Percentiles rank a stretch among this genome's conserved stretches.
Evolutionary conservation across 2,113 vertebrate genomes (phyloP).

Genomic region (Ictalurus punctatus): DNA sequence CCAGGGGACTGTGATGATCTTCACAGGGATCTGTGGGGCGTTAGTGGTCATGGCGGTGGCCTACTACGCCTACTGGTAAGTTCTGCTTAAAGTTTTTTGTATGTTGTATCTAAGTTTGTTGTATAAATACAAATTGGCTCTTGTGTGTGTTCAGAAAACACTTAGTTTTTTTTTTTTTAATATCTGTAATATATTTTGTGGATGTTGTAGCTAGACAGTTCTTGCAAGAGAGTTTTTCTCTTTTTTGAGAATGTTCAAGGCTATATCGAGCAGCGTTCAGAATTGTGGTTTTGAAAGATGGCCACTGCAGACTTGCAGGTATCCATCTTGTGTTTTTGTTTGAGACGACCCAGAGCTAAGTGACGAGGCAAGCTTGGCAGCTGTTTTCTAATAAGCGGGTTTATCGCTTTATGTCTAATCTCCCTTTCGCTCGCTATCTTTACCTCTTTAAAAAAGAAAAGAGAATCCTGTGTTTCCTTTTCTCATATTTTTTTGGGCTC

Average conservation of each 20-base stretch:
- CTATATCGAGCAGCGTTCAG: background rate
- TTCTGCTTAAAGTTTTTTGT: conserved; percentile 15
- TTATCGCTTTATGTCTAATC: conserved; percentile 41
- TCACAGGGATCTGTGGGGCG: conserved; percentile 76
- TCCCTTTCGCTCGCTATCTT: background rate
- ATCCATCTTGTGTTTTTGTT: conserved; percentile 17
- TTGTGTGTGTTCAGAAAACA: background rate
- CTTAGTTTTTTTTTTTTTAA: background rate
- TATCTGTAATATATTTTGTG: background rate
- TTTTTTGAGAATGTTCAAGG: background rate
- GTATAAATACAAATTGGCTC: background rate
- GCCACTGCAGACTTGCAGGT: background rate
- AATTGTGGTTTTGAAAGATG: background rate
- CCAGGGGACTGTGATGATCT: conserved; percentile 77
- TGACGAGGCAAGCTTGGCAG: conserved; percentile 27
- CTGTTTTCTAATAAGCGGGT: conserved; percentile 41
- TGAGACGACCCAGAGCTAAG: background rate
- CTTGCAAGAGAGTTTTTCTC: background rate
- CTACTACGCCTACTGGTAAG: conserved; percentile 81
- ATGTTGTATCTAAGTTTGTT: background rate
- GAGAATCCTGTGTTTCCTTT: background rate
- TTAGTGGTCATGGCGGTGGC: conserved; percentile 75
- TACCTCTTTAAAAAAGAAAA: background rate
- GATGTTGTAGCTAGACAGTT: background rate
- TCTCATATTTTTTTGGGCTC: background rate